Percentiles rank a stretch among this genome's conserved stretches.
These are phyloP conservation scores for Agrenia bidenticulata DNA, from an alignment of 2,888 invertebrate species.

Conservation along the genomic window DNA sequence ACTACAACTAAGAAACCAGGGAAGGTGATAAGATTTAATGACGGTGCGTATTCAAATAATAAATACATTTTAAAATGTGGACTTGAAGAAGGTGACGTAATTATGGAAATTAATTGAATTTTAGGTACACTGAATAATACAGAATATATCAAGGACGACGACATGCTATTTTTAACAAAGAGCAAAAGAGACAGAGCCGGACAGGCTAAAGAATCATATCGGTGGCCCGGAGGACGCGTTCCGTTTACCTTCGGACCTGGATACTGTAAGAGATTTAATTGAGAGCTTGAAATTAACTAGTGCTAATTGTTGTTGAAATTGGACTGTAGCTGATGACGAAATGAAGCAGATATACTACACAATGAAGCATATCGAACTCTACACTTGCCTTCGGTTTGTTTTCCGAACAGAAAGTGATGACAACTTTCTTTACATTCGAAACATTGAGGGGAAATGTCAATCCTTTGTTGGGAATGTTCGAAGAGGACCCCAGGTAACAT, in stretches of 20 bases:
- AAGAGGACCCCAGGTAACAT: conserved; percentile 40
- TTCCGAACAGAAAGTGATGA: conserved; percentile 38
- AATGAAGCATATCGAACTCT: conserved; percentile 44
- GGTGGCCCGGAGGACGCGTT: conserved; percentile 44
- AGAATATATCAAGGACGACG: conserved; percentile 40
- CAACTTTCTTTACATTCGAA: conserved; percentile 40
- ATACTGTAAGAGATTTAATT: conserved; percentile 35
- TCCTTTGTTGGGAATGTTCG: conserved; percentile 49
- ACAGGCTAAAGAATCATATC: conserved; percentile 42
- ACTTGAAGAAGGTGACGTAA: too few species aligned
- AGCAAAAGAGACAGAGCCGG: conserved; percentile 35
- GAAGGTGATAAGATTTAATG: neutral
- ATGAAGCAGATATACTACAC: conserved; percentile 45
- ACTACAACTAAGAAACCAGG: neutral
- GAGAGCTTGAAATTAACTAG: neutral
- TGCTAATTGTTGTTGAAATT: neutral
- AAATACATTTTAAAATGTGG: too few species aligned
- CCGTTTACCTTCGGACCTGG: conserved; percentile 47
- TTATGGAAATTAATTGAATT: neutral
- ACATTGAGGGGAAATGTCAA: conserved; percentile 41
- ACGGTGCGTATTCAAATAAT: neutral
- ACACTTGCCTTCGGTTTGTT: conserved; percentile 42
- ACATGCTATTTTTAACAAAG: conserved; percentile 42
- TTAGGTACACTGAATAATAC: conserved; percentile 23
- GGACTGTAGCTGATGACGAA: conserved; percentile 32